Conservation (phyloP, 2,888 invertebrate species). For the Physocephala rufipes region DNA sequence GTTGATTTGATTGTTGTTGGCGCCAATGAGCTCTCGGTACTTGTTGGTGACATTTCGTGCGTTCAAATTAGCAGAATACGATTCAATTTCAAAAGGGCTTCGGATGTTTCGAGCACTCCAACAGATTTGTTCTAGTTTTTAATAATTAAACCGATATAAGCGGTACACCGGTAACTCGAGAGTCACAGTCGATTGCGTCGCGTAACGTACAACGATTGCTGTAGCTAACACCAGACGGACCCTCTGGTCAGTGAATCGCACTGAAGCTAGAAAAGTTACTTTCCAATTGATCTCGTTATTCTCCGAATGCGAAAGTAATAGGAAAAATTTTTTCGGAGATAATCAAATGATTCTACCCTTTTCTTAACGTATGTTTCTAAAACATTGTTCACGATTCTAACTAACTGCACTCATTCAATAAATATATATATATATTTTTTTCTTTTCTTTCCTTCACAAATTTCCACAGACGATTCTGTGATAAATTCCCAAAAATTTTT, state of each 20-base stretch:
- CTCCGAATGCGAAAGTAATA: not conserved
- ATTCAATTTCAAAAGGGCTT: constrained; percentile 11
- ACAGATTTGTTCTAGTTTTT: constrained; percentile 12
- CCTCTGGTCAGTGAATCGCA: too few relatives aligned
- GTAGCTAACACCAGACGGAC: not conserved
- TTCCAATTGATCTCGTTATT: not conserved
- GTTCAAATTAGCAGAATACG: constrained; percentile 7
- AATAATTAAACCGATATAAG: not conserved
- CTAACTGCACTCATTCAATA: too few relatives aligned
- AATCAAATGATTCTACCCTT: not conserved
- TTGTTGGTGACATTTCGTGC: constrained; percentile 32
- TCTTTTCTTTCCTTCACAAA: not conserved
- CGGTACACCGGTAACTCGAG: constrained; percentile 20
- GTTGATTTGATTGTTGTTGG: constrained; percentile 29
- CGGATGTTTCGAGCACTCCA: not conserved
- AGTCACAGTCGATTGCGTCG: constrained; percentile 26
- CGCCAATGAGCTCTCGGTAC: constrained; percentile 32
- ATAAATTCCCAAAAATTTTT: not conserved
- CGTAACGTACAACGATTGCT: not conserved
- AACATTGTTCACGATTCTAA: not conserved
- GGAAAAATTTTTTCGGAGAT: not conserved
- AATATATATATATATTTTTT: not conserved
- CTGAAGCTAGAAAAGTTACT: not conserved
- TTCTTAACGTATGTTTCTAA: not conserved
- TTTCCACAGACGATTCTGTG: constrained; percentile 5